Evolutionary conservation across 2,888 invertebrate species (phyloP), one percentile per base, ranked within the genome.

Genomic region (Nomada fabriciana): DNA sequence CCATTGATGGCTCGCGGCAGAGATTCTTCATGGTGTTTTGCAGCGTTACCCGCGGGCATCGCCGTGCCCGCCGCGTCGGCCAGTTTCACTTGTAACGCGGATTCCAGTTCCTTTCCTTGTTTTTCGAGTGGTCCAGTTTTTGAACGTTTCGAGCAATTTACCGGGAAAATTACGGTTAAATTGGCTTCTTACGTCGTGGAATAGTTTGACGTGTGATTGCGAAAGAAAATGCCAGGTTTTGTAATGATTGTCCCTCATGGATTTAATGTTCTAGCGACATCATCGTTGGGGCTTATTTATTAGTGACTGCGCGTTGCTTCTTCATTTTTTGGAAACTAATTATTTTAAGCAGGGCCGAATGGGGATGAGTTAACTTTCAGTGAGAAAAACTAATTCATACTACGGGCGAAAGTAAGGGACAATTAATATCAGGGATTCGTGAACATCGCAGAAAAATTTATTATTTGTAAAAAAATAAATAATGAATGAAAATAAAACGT

Each of bases 1-100:
- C 10, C 43, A 47, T 18, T 36, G n/a, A 71, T 50, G 36, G 47
- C 76, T 63, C 36, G 63, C 72, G 76, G 76, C 76, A 9, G n/a
- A 11, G 50, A 59, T 72, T 72, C 72, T 63, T 50, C 63, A 63
- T 15, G 63, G 61, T 71, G 71, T 61, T 61, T 50, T 70, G 61
- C 70, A 25, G 29, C 75, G 50, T 75, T 69, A 59, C 60, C 59
- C 13, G 25, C 4, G 29, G n/a, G 42, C 55, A 52, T 23, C 47
- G 59, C 42, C 43, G 69, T 36, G n/a, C 5, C 70, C 20, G 55
- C 10, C 11, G 18, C 47, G 15, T 47, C 47, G 47, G 25, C 57
- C 42, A 20, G 76, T 63, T 57, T 71, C 76, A 13, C 59, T 43
- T 50, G 47, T 59, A 74, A 23, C 74, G 59, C 53, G n/a, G 25